phyloP scores from a whole-genome alignment of 2,797 vertebrate species.

The Hippoglossus hippoglossus region DNA sequence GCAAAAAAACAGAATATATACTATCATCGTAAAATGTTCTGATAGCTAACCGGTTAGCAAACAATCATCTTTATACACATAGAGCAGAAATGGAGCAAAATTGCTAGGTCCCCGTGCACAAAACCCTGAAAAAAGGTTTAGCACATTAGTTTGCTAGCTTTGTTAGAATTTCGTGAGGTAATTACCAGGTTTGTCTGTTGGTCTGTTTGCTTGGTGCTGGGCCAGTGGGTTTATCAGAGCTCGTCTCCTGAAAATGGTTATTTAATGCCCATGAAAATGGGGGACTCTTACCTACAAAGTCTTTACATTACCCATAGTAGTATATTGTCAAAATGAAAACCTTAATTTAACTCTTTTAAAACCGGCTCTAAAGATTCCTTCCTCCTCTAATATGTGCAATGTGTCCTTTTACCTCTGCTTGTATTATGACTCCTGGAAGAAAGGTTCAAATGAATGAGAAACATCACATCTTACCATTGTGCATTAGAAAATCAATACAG shows the following conservation, averaged over 20 bases:
- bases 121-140: neutral
- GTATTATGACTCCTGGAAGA: neutral
- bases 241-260: neutral
- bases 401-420: neutral
- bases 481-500: slow-evolving; percentile 9
- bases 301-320: too few relatives aligned
- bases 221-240: neutral
- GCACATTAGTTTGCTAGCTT: too few relatives aligned
- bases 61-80: neutral
- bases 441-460: slow-evolving; percentile 7
- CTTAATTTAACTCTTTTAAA: too few relatives aligned
- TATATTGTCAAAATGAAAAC: too few relatives aligned
- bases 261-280: slow-evolving; percentile 1
- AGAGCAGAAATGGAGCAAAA: neutral
- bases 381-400: neutral
- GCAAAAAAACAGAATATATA: neutral
- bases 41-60: neutral
- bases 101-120: neutral
- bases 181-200: neutral
- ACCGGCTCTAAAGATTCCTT: neutral
- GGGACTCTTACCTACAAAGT: too few relatives aligned
- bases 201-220: neutral
- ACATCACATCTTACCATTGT: neutral
- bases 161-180: neutral
- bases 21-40: neutral